Evolutionary conservation across 1,140 invertebrate species (phyloP).

Genomic region (Chlorops oryzae): DNA sequence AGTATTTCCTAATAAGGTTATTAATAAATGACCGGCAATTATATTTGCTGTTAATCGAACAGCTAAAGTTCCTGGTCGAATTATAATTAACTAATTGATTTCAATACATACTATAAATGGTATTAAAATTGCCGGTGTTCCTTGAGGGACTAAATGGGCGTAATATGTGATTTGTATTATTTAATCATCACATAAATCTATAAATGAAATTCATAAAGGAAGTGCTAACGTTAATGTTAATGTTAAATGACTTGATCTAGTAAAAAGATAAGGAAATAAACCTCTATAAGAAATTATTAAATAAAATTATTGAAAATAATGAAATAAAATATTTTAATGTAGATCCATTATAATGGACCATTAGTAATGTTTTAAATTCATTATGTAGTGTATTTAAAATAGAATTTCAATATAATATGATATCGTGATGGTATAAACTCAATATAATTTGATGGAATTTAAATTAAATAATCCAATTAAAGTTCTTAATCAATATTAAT

Average conservation of each 20-base stretch:
- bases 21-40: no score
- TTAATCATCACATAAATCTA: slow-evolving; percentile 55
- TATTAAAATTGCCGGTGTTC: no score
- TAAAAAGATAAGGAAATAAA: slow-evolving; percentile 63
- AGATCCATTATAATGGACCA: background rate
- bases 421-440: slow-evolving; percentile 50
- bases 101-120: no score
- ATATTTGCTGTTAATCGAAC: no score
- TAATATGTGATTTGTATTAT: no score
- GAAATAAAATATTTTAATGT: slow-evolving; percentile 17
- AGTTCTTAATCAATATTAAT: slow-evolving; percentile 54
- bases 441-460: slow-evolving; percentile 48
- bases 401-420: slow-evolving; percentile 47
- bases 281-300: slow-evolving; percentile 62
- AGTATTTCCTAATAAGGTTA: no score
- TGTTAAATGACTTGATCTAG: slow-evolving; percentile 54
- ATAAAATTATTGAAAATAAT: slow-evolving; percentile 53
- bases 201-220: slow-evolving; percentile 57
- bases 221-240: slow-evolving; percentile 53
- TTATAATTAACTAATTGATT: no score
- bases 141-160: no score
- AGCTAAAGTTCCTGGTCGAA: no score
- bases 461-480: slow-evolving; percentile 49
- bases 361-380: slow-evolving; percentile 50
- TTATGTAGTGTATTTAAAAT: slow-evolving; percentile 49